phyloP scores from a whole-genome alignment of 2,113 vertebrate species.

The Catharus minimus region DNA sequence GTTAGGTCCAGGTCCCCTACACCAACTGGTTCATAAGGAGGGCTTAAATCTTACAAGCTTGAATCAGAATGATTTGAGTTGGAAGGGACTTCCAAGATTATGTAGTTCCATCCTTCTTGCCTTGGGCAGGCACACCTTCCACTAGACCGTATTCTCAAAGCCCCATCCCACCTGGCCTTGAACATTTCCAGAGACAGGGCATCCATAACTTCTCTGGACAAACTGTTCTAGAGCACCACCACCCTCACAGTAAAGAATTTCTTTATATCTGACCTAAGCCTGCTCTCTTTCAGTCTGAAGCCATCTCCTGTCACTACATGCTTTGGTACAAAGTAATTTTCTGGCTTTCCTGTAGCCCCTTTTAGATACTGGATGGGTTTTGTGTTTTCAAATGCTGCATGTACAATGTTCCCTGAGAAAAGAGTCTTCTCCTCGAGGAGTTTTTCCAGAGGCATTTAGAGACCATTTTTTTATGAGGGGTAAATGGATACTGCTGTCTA shows the following conservation, averaged over 20 bases:
- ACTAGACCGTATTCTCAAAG: not conserved
- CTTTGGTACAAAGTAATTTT: not conserved
- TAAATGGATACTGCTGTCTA: not conserved
- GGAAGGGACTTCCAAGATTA: not conserved
- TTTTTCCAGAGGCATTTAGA: not conserved
- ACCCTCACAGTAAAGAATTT: not conserved
- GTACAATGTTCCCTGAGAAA: not conserved
- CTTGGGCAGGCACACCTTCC: not conserved
- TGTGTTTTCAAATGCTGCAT: not conserved
- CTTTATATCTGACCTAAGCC: not conserved
- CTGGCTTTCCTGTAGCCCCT: not conserved
- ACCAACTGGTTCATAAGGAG: not conserved
- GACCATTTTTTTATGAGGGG: not conserved
- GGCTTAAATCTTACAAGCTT: not conserved
- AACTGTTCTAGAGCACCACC: not conserved
- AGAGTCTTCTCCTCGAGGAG: not conserved
- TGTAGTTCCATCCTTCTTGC: not conserved
- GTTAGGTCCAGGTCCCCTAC: not conserved
- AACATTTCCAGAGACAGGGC: not conserved
- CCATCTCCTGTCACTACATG: not conserved
- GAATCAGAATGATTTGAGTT: not conserved
- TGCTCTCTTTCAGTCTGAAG: not conserved
- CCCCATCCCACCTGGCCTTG: not conserved
- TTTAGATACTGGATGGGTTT: not conserved
- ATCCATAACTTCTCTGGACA: not conserved